Evolutionary conservation across 2,797 vertebrate species (phyloP).

Genomic region (Myotis planiceps): DNA sequence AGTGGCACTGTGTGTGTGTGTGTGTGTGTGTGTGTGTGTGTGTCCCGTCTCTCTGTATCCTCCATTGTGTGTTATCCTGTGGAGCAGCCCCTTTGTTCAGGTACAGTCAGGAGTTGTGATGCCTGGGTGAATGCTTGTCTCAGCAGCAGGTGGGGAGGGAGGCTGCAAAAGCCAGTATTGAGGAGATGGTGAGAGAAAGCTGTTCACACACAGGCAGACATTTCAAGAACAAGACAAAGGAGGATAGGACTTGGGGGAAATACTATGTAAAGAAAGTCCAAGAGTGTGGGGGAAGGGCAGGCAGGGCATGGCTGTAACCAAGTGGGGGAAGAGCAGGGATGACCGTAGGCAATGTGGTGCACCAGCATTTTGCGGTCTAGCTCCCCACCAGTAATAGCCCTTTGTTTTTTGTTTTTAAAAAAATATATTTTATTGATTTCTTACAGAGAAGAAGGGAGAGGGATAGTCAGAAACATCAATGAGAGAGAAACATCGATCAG

Average conservation of each 20-base stretch:
- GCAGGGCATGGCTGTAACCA: no score
- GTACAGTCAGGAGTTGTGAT: background rate
- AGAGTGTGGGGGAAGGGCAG: no score
- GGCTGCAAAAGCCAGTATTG: background rate
- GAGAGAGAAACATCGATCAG: no score
- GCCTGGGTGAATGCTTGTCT: background rate
- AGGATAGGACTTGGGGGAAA: background rate
- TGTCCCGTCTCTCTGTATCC: background rate
- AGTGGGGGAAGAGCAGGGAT: background rate
- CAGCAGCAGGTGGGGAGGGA: background rate
- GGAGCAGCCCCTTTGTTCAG: background rate
- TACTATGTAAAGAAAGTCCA: background rate
- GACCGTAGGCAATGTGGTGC: no score
- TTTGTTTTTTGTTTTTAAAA: background rate
- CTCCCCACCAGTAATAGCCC: background rate
- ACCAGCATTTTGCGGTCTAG: background rate
- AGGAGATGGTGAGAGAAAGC: constrained; percentile 1
- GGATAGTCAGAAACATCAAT: no score
- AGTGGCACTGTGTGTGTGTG: background rate
- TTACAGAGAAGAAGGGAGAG: no score
- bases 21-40: background rate
- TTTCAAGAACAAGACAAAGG: background rate
- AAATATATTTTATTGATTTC: no score
- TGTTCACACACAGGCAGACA: background rate
- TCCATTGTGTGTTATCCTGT: background rate